Evolutionary conservation across 2,888 invertebrate genomes (phyloP), one percentile per base, ranked within the genome.

Genomic region (Dicyrtoma fusca): DNA sequence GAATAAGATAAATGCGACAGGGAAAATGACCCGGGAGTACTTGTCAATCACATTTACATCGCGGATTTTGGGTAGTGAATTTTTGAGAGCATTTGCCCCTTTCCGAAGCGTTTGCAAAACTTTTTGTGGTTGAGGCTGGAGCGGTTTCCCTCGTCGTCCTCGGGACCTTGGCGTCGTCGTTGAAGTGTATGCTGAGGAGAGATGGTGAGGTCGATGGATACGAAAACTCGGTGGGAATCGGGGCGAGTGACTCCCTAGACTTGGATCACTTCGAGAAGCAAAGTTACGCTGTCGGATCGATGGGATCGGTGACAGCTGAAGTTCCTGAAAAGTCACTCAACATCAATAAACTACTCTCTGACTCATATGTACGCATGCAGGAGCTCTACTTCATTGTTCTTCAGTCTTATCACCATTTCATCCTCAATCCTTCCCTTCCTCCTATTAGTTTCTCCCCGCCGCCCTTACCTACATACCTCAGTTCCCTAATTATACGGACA

Each of bases 31-130:
- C 81, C 98, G 88, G 45, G 97, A 97, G 84, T 97, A 97, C 82
- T 97, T 97, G 86, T 98, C 98, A 82, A 98, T 97, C 80, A 97
- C 90, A 84, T 98, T 98, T 75, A 98, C 97, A 85, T 98, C 97
- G 82, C 95, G 92, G 80, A 98, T 95, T 85, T 91, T 92, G n/a
- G 95, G 95, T 88, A 95, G 90, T 44, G 94, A 92, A n/a, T 91
- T 89, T 82, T 91, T 91, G 81, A 95, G 85, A 44, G 91, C 93
- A n/a, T 90, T 89, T 1, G 95, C 94, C 61, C 94, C 92, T 81
- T 90, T 90, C 64, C 90, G 89, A 17, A 95, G 86, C 14, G 93
- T 93, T 83, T 93, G 91, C 76, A 94, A 86, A 84, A 95, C 81
- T 74, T 80, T 80, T 26, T 81, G 82, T 68, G 78, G 75, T 75